phyloP scores from a whole-genome alignment of 2,113 vertebrate species.

The Silurus asotus region DNA sequence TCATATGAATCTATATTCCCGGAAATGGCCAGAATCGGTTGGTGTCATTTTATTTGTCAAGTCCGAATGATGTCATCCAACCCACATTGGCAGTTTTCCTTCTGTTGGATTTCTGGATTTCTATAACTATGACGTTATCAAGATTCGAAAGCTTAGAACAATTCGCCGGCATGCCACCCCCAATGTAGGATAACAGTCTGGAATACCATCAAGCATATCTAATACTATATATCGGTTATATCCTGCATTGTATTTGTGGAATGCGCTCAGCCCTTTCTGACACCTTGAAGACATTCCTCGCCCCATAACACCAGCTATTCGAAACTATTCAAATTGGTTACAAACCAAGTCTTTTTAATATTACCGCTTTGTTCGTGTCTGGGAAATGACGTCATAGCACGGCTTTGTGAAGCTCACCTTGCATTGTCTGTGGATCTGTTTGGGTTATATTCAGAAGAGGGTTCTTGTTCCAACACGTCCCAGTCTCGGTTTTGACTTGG shows the following conservation, averaged over 20 bases:
- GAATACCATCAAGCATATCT: background rate
- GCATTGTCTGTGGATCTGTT: background rate
- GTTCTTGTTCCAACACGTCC: background rate
- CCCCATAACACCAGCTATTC: background rate
- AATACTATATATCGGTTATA: background rate
- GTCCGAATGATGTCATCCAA: background rate
- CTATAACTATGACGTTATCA: no score
- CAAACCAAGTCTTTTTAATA: background rate
- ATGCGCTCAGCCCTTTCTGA: constrained; percentile 14
- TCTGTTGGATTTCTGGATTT: background rate
- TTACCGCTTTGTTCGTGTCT: constrained; percentile 9
- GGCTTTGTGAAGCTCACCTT: background rate
- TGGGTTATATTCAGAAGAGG: constrained; percentile 4
- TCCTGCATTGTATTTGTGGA: background rate
- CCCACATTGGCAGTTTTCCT: background rate
- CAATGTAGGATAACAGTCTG: background rate
- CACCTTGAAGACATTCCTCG: background rate
- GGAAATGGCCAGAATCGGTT: background rate
- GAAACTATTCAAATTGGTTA: constrained; percentile 13
- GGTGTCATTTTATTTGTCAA: background rate
- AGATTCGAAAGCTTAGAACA: background rate
- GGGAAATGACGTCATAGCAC: constrained; percentile 19
- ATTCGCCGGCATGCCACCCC: background rate
- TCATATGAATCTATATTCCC: background rate
- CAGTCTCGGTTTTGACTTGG: no score